These are phyloP conservation scores for Tenthredo livida DNA, from an alignment of 2,888 invertebrate species.

Conservation along the genomic window DNA sequence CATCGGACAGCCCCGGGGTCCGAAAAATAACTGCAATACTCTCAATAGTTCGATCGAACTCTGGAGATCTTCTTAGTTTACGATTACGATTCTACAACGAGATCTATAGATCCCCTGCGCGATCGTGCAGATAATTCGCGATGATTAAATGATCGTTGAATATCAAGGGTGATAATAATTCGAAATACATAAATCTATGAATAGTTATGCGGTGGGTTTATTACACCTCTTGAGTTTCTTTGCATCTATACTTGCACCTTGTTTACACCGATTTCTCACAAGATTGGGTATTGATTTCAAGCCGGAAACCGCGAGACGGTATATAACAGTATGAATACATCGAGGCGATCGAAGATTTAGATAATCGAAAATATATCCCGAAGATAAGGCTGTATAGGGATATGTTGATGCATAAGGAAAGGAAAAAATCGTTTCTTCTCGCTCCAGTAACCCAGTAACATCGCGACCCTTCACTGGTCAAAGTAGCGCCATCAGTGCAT, in stretches of 20 bases:
- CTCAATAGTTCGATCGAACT: neutral
- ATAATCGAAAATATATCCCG: neutral
- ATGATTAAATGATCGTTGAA: neutral
- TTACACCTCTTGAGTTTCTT: neutral
- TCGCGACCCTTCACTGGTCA: neutral
- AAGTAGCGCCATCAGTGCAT: neutral
- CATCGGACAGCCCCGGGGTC: neutral
- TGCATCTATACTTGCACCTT: neutral
- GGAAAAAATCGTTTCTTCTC: slow-evolving; percentile 65
- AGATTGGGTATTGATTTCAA: neutral
- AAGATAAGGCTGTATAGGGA: too few relatives aligned
- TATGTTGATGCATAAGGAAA: too few relatives aligned
- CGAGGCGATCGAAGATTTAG: neutral
- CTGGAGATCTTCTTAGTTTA: neutral
- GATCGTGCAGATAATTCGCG: neutral
- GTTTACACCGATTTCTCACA: neutral
- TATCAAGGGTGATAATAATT: too few relatives aligned
- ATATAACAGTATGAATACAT: neutral
- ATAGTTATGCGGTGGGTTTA: too few relatives aligned
- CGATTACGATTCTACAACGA: neutral
- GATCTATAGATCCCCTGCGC: neutral
- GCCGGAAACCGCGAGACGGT: slow-evolving; percentile 31
- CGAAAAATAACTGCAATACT: neutral
- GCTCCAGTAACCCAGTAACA: slow-evolving; percentile 67
- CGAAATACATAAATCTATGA: too few relatives aligned